Percentiles rank a stretch among this genome's conserved stretches.
phyloP scores from a whole-genome alignment of 2,113 vertebrate species.

The Eclectus roratus region DNA sequence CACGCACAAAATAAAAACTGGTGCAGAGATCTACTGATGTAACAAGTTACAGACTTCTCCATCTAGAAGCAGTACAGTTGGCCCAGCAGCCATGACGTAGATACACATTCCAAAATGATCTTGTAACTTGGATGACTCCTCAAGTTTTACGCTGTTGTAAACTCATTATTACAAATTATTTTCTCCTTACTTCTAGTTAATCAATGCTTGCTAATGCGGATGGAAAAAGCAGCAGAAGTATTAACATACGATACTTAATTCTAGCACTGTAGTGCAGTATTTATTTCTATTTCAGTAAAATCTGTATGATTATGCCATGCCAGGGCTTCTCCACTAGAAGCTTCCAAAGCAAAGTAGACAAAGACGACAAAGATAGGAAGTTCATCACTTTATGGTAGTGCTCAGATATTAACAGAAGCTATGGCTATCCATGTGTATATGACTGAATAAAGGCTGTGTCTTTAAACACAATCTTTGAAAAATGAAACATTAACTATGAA shows the following conservation, averaged over 20 bases:
- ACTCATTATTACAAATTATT: background rate
- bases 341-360: background rate
- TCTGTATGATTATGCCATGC: background rate
- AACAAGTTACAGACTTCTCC: background rate
- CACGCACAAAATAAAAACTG: background rate
- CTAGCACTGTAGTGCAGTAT: background rate
- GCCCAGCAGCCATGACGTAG: background rate
- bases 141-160: background rate
- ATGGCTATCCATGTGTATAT: background rate
- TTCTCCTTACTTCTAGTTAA: background rate
- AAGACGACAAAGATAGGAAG: background rate
- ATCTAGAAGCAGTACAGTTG: background rate
- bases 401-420: background rate
- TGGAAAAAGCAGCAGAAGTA: background rate
- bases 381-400: background rate
- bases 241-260: background rate
- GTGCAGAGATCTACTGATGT: background rate
- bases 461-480: background rate
- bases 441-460: rapidly evolving
- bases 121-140: background rate
- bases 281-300: background rate
- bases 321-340: background rate
- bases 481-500: background rate
- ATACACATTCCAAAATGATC: slow-evolving; percentile 6
- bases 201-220: rapidly evolving